These are phyloP conservation scores for Maconellicoccus hirsutus DNA, from an alignment of 1,140 invertebrate species.

Conservation along the genomic window DNA sequence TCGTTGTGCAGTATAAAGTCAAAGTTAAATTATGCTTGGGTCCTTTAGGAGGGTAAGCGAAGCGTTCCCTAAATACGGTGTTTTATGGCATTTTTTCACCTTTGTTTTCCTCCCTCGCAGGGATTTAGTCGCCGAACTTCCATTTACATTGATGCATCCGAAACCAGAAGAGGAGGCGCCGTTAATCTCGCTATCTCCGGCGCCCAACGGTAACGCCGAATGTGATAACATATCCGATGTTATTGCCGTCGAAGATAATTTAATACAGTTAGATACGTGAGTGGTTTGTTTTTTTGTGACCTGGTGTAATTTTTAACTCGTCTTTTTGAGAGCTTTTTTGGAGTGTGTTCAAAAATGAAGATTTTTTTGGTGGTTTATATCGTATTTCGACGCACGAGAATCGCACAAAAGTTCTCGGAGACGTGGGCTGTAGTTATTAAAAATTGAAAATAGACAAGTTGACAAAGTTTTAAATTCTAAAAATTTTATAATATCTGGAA, in stretches of 20 bases:
- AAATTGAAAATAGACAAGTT: no score
- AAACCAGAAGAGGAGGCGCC: slow-evolving; percentile 76
- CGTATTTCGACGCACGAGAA: no score
- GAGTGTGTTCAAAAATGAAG: no score
- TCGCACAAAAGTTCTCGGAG: no score
- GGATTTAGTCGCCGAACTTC: slow-evolving; percentile 91
- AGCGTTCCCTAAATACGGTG: no score
- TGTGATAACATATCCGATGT: slow-evolving; percentile 34
- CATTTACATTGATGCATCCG: slow-evolving; percentile 97
- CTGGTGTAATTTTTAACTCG: neutral
- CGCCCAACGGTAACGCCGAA: slow-evolving; percentile 36
- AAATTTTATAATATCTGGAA: no score
- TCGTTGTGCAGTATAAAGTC: slow-evolving; percentile 98
- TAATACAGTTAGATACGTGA: slow-evolving; percentile 81
- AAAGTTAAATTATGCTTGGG: slow-evolving; percentile 96
- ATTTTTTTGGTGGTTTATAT: no score
- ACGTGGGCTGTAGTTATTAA: no score
- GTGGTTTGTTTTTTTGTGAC: slow-evolving; percentile 30
- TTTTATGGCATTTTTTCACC: no score
- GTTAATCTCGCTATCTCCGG: slow-evolving; percentile 39
- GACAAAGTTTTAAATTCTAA: no score
- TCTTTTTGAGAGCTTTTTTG: no score
- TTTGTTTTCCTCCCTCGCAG: slow-evolving; percentile 43
- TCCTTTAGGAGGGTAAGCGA: slow-evolving; percentile 77
- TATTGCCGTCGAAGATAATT: slow-evolving; percentile 56